A percentile compares a stretch with the other conserved stretches of the same genome.
Evolutionary conservation across 2,888 invertebrate genomes (phyloP).

Genomic region (Oscheius myriophilus): DNA sequence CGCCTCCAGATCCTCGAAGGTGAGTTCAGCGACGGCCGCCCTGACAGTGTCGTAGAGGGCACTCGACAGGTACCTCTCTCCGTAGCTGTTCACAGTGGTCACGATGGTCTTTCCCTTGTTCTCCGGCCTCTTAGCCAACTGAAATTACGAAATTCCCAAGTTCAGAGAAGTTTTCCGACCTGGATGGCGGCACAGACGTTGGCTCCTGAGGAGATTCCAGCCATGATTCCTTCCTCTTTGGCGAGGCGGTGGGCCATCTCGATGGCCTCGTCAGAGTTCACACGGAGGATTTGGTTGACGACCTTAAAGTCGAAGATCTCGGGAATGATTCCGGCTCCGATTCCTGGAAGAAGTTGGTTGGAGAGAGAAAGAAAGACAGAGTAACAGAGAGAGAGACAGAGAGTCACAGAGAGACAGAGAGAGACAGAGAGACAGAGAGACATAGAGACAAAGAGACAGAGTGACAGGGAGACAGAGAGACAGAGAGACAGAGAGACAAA

Average conservation of each 20-base stretch:
- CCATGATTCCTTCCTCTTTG: slow-evolving; percentile 51
- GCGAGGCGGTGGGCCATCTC: slow-evolving; percentile 50
- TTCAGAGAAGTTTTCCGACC: slow-evolving; percentile 1
- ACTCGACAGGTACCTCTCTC: slow-evolving; percentile 52
- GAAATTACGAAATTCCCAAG: background rate
- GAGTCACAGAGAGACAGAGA: too few species aligned
- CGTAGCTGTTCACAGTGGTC: slow-evolving; percentile 53
- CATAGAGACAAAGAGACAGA: too few species aligned
- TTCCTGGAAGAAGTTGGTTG: slow-evolving; percentile 36
- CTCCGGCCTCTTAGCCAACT: slow-evolving; percentile 47
- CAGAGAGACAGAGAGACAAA: too few species aligned
- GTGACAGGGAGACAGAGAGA: too few species aligned
- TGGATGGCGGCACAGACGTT: slow-evolving; percentile 55
- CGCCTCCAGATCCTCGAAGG: background rate
- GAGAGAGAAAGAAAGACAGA: background rate
- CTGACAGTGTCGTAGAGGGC: slow-evolving; percentile 15
- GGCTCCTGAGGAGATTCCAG: slow-evolving; percentile 56
- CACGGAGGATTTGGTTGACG: slow-evolving; percentile 37
- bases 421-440: too few species aligned
- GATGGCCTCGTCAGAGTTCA: slow-evolving; percentile 48
- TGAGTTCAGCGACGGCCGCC: slow-evolving; percentile 4
- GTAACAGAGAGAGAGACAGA: too few species aligned
- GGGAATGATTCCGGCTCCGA: slow-evolving; percentile 55
- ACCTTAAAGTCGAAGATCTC: slow-evolving; percentile 37
- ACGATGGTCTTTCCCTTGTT: slow-evolving; percentile 57